These are phyloP conservation scores for Leguminivora glycinivorella DNA, from an alignment of 1,140 invertebrate genomes.

Conservation along the genomic window DNA sequence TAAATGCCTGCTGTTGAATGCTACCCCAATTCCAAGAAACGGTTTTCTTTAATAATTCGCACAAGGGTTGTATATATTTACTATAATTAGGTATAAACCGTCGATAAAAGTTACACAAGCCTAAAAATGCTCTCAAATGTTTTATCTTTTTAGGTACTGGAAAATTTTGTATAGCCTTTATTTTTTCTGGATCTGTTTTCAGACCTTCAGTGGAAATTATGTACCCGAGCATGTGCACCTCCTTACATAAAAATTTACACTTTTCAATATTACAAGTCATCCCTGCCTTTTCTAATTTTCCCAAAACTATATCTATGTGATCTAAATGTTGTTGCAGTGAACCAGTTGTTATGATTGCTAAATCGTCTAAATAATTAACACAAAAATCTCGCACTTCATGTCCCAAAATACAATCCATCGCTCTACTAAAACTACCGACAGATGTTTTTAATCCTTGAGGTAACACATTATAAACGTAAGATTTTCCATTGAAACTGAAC, in stretches of 20 bases:
- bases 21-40: too few relatives aligned
- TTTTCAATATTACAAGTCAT: constrained; percentile 48
- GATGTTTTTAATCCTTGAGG: too few relatives aligned
- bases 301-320: constrained; percentile 40
- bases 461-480: too few relatives aligned
- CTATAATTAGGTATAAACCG: too few relatives aligned
- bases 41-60: too few relatives aligned
- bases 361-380: constrained; percentile 44
- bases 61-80: too few relatives aligned
- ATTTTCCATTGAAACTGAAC: too few relatives aligned
- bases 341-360: constrained; percentile 42
- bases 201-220: constrained; percentile 54
- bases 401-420: constrained; percentile 49
- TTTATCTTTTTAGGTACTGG: constrained; percentile 49
- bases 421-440: too few relatives aligned
- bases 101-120: too few relatives aligned
- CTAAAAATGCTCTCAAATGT: too few relatives aligned
- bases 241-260: constrained; percentile 43
- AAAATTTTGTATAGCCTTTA: constrained; percentile 47
- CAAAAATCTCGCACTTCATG: constrained; percentile 42
- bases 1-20: too few relatives aligned
- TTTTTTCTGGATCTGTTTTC: constrained; percentile 47
- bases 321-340: constrained; percentile 40
- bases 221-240: constrained; percentile 49
- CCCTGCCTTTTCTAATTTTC: constrained; percentile 35